Base-by-base conservation (phyloP, 1,140 invertebrate species). In the Cotesia glomerata region DNA sequence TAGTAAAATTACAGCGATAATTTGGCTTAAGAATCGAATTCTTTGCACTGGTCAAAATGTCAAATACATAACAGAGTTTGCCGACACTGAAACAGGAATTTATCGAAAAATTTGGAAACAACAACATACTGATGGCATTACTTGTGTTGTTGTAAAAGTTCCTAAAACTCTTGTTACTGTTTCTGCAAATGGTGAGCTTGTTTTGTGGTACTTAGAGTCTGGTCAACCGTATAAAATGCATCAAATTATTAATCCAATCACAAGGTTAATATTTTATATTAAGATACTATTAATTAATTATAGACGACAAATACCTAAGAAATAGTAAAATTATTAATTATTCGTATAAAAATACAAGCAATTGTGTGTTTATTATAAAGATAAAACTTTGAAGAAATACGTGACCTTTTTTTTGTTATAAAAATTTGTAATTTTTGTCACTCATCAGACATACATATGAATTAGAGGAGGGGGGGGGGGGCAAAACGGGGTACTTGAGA, bases 181-280 rank as follows among this genome's bases (percentile, higher is more conserved):
- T 71, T 89, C 88, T 39, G 93, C 92, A 76, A 91, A 92, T 75
- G 94, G 94, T 3, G 93, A 95, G 82, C 87, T 96, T 9, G 87
- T 95, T 64, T 86, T 95, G 36, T 95, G 94, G 94, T 89, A 90
- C 69, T 81, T 93, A 36, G 91, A 93, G 79, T 93, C 92, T 1
- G 91, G 91, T 0, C 91, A 93, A 75, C 88, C 90, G 0, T 91
- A 91, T 76, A 88, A 88, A 83, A 78, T 75, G 51, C 83, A 79
- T 61, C 72, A 80, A 59, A 78, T 82, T 8, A 74, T 77, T 39
- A 74, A 85, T 74, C 76, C 79, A 58, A 76, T 34, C 3, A 45
- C 7, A 45, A 45, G 65, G 63, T 73, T 82, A 80, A 82, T 83
- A 69, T 74, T 26, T 45, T 61, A 5, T 61, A 52, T 26, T 26